These are phyloP conservation scores for Schizopygopsis pylzovi DNA, from an alignment of 2,797 vertebrate species.

Conservation along the genomic window DNA sequence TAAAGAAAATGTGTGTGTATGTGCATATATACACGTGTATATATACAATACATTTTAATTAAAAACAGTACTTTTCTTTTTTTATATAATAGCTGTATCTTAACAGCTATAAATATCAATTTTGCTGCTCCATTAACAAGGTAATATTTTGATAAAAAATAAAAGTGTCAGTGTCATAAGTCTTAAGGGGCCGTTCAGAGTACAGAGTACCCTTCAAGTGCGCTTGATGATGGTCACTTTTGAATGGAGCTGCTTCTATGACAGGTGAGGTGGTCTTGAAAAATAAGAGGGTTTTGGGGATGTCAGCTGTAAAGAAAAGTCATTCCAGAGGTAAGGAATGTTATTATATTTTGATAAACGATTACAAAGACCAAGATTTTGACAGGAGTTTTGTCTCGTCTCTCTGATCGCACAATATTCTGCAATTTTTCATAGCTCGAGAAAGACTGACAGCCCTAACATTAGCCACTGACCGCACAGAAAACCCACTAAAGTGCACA, in stretches of 20 bases:
- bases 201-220: not conserved
- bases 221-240: not conserved
- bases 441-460: not conserved
- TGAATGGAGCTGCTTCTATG: not conserved
- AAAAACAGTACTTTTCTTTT: too few relatives aligned
- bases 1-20: too few relatives aligned
- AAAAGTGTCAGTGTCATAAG: not conserved
- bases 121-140: not conserved
- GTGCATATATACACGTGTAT: too few relatives aligned
- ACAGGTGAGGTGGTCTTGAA: not conserved
- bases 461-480: not conserved
- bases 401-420: not conserved
- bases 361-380: not conserved
- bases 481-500: not conserved
- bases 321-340: not conserved
- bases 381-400: not conserved
- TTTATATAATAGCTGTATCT: not conserved
- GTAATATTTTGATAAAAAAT: not conserved
- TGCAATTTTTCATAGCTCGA: not conserved
- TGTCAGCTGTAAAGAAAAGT: constrained; percentile 3
- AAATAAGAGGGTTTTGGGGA: not conserved
- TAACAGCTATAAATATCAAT: not conserved
- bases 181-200: not conserved
- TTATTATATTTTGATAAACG: constrained; percentile 23
- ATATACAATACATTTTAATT: too few relatives aligned